These are phyloP conservation scores for Bacillus rossius DNA, from an alignment of 1,140 invertebrate species.

Conservation along the genomic window DNA sequence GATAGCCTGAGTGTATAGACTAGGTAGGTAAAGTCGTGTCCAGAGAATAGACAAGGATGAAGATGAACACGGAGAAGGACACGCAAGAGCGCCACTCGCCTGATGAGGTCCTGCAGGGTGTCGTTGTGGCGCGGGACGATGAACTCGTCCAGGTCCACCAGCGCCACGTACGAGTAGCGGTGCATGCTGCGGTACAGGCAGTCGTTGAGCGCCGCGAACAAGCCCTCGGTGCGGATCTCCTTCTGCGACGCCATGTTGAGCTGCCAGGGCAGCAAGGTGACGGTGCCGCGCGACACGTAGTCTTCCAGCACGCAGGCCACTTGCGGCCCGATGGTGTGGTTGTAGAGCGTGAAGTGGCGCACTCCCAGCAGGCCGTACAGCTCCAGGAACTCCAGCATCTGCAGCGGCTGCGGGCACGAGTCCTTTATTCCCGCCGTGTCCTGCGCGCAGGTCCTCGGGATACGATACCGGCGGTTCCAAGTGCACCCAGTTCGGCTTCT, in stretches of 20 bases:
- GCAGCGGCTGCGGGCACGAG: conserved; percentile 53
- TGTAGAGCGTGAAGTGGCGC: conserved; percentile 88
- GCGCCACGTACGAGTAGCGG: conserved; percentile 67
- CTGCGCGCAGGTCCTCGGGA: too few species aligned
- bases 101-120: conserved; percentile 48
- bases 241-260: conserved; percentile 83
- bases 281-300: conserved; percentile 60
- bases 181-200: conserved; percentile 89
- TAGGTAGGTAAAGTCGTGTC: too few species aligned
- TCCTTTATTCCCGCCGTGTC: too few species aligned
- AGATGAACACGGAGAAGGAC: too few species aligned
- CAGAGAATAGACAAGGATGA: too few species aligned
- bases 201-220: conserved; percentile 90
- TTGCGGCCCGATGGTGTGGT: conserved; percentile 75
- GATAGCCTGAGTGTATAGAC: too few species aligned
- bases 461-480: too few species aligned
- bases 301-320: conserved; percentile 62
- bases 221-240: conserved; percentile 87
- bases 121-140: conserved; percentile 76
- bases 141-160: conserved; percentile 89
- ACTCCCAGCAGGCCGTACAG: conserved; percentile 81
- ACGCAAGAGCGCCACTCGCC: too few species aligned
- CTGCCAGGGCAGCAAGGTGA: conserved; percentile 83
- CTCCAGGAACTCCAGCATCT: conserved; percentile 90
- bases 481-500: too few species aligned